phyloP scores from a whole-genome alignment of 1,140 invertebrate genomes.

The Aethina tumida region DNA sequence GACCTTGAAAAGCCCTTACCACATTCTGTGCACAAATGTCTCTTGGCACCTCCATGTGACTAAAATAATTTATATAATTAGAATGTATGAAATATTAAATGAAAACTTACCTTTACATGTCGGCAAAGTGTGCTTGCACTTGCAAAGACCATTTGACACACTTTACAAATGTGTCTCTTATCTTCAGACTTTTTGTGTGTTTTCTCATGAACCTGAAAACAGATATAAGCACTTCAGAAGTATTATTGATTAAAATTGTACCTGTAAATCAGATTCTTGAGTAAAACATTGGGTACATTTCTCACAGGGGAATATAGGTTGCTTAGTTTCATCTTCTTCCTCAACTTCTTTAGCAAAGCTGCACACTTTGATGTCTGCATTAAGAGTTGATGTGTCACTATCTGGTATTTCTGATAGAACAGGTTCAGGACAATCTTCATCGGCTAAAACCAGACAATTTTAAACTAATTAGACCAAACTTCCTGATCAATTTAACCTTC shows the following conservation, averaged over 20 bases:
- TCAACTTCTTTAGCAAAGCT: conserved; percentile 25
- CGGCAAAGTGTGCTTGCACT: conserved; percentile 38
- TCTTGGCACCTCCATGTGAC: conserved; percentile 39
- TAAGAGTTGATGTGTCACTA: background rate
- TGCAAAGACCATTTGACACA: conserved; percentile 39
- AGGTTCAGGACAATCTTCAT: too few species aligned
- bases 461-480: too few species aligned
- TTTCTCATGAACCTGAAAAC: conserved; percentile 13
- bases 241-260: conserved; percentile 5
- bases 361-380: conserved; percentile 25
- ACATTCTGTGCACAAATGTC: conserved; percentile 51
- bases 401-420: too few species aligned
- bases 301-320: conserved; percentile 23
- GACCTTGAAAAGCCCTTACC: conserved; percentile 38
- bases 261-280: conserved; percentile 20
- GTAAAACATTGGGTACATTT: conserved; percentile 25
- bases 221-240: conserved; percentile 2
- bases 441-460: too few species aligned
- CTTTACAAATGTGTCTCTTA: conserved; percentile 33
- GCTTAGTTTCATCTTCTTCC: conserved; percentile 25
- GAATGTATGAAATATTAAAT: too few species aligned
- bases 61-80: too few species aligned
- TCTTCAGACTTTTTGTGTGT: conserved; percentile 14
- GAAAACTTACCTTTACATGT: conserved; percentile 32
- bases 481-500: too few species aligned